Evolutionary conservation across 2,888 invertebrate species (phyloP).

Genomic region (Prostheceraeus crozeri): DNA sequence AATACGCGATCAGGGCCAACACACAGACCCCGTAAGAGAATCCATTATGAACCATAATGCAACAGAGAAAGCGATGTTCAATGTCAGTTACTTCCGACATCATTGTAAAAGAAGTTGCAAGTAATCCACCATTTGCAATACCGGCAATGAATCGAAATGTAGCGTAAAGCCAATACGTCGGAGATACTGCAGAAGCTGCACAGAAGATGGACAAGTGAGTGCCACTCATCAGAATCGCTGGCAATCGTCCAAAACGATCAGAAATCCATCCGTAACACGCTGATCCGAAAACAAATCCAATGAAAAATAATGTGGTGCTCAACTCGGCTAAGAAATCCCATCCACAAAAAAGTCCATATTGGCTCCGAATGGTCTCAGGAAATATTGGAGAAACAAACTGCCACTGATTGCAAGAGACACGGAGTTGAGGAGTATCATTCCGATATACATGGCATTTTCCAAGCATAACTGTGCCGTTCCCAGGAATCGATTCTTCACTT

Average conservation of each 20-base stretch:
- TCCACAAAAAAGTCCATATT: slow-evolving; percentile 44
- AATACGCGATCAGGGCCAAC: slow-evolving; percentile 24
- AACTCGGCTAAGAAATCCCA: slow-evolving; percentile 42
- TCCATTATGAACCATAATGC: slow-evolving; percentile 25
- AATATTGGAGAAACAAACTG: neutral
- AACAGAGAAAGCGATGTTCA: slow-evolving; percentile 16
- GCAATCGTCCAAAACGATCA: slow-evolving; percentile 42
- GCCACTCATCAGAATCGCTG: neutral
- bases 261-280: slow-evolving; percentile 45
- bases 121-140: slow-evolving; percentile 31
- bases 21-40: slow-evolving; percentile 10
- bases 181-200: slow-evolving; percentile 17
- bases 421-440: too few species aligned
- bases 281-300: slow-evolving; percentile 45
- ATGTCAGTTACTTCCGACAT: slow-evolving; percentile 22
- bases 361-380: neutral
- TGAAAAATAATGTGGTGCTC: slow-evolving; percentile 45
- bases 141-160: slow-evolving; percentile 14
- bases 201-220: slow-evolving; percentile 19
- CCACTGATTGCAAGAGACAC: slow-evolving; percentile 28
- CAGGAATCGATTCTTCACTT: neutral
- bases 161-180: slow-evolving; percentile 24
- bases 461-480: neutral
- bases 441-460: too few species aligned
- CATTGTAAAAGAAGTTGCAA: slow-evolving; percentile 16